A percentile compares a stretch with the other conserved stretches of the same genome.
Conservation (phyloP, 2,797 vertebrate species). For the Enteromius fasciolatus region DNA sequence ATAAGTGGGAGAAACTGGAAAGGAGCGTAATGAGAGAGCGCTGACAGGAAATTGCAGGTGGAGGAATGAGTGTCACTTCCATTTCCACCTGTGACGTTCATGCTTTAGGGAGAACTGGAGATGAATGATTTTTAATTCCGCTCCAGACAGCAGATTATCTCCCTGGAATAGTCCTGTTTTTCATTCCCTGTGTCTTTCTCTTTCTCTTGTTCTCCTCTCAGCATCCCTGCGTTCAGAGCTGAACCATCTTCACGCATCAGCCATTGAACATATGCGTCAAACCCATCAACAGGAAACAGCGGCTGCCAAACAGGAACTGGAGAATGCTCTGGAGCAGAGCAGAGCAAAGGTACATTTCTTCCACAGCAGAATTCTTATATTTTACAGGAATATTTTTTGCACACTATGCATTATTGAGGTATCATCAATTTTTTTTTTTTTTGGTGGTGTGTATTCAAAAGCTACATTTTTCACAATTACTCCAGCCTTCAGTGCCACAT, state of each 20-base stretch:
- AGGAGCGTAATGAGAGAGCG: not conserved
- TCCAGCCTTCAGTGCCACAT: not conserved
- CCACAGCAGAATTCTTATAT: not conserved
- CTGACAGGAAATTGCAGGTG: slow-evolving; percentile 40
- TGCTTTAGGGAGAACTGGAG: slow-evolving; percentile 50
- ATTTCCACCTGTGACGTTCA: slow-evolving; percentile 28
- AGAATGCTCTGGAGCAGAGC: slow-evolving; percentile 88
- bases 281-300: slow-evolving; percentile 91
- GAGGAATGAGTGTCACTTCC: slow-evolving; percentile 41
- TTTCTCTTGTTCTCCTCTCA: slow-evolving; percentile 58
- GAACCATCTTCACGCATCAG: slow-evolving; percentile 94
- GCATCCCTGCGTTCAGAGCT: slow-evolving; percentile 95
- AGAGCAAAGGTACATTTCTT: slow-evolving; percentile 81
- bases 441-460: no score
- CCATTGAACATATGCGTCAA: slow-evolving; percentile 91
- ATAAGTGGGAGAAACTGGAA: slow-evolving; percentile 30
- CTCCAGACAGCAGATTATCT: slow-evolving; percentile 33
- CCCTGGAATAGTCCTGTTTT: slow-evolving; percentile 14
- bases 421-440: not conserved
- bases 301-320: slow-evolving; percentile 86
- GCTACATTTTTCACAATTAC: not conserved
- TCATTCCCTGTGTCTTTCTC: slow-evolving; percentile 17
- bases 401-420: not conserved
- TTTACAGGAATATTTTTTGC: not conserved
- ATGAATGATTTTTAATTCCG: slow-evolving; percentile 69